Conservation (phyloP, 1,140 invertebrate genomes). For the Bombus affinis region DNA sequence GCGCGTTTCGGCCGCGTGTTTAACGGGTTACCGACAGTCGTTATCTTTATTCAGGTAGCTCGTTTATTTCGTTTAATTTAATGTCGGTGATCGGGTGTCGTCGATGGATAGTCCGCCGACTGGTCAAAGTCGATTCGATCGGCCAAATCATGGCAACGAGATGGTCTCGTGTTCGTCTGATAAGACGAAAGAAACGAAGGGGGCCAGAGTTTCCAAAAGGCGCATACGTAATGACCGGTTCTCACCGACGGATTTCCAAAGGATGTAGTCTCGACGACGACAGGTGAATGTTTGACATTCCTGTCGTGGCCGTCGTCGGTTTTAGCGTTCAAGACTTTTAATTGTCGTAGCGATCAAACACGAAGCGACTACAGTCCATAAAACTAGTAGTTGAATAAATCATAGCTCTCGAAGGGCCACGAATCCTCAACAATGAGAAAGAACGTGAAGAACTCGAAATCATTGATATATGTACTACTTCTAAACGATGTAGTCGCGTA, state of each 20-base stretch:
- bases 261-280: constrained; percentile 27
- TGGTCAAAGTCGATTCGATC: constrained; percentile 27
- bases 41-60: constrained; percentile 42
- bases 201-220: constrained; percentile 3
- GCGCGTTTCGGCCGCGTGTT: not conserved
- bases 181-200: constrained; percentile 19
- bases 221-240: constrained; percentile 40
- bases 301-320: constrained; percentile 16
- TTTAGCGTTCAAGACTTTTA: constrained; percentile 27
- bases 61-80: constrained; percentile 53
- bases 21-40: not conserved
- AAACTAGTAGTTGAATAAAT: not conserved
- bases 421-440: not conserved
- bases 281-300: constrained; percentile 56
- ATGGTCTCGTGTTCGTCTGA: constrained; percentile 25
- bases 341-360: constrained; percentile 20
- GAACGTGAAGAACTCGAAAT: too few relatives aligned
- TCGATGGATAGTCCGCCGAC: not conserved
- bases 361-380: not conserved
- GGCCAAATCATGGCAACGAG: constrained; percentile 28
- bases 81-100: constrained; percentile 21
- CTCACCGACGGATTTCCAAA: constrained; percentile 25
- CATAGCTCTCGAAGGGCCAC: not conserved
- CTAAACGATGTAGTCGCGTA: not conserved
- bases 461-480: not conserved